Evolutionary conservation across 2,113 vertebrate genomes (phyloP).

Genomic region (Ceyx margarethae): DNA sequence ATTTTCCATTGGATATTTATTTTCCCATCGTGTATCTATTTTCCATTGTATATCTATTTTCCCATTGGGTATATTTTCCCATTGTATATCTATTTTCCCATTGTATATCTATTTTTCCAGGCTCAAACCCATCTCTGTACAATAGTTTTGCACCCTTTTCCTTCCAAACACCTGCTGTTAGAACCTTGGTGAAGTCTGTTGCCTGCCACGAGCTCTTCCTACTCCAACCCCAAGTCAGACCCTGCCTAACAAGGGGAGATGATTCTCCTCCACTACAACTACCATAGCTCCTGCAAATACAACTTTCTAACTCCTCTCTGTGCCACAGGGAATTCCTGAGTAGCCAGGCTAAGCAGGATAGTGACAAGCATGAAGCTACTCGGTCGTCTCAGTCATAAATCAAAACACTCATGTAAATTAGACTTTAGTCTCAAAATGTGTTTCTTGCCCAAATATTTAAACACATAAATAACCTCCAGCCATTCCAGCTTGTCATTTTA

Average conservation of each 20-base stretch:
- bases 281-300: not conserved
- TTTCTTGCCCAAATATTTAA: conserved; percentile 79
- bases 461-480: conserved; percentile 73
- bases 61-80: not conserved
- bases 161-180: not conserved
- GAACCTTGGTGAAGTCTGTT: not conserved
- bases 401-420: conserved; percentile 64
- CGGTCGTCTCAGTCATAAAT: not conserved
- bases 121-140: not conserved
- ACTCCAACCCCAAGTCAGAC: not conserved
- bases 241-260: not conserved
- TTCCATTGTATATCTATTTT: too few relatives aligned
- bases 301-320: not conserved
- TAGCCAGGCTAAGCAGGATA: not conserved
- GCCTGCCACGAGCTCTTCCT: not conserved
- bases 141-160: not conserved
- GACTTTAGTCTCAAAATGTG: conserved; percentile 57
- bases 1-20: too few relatives aligned
- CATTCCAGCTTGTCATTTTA: conserved; percentile 73
- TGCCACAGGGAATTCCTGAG: not conserved
- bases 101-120: not conserved
- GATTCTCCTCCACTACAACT: not conserved
- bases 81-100: not conserved
- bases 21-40: too few relatives aligned
- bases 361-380: not conserved